Evolutionary conservation across 2,888 invertebrate genomes (phyloP).

Genomic region (Psococerastis gibbosa): DNA sequence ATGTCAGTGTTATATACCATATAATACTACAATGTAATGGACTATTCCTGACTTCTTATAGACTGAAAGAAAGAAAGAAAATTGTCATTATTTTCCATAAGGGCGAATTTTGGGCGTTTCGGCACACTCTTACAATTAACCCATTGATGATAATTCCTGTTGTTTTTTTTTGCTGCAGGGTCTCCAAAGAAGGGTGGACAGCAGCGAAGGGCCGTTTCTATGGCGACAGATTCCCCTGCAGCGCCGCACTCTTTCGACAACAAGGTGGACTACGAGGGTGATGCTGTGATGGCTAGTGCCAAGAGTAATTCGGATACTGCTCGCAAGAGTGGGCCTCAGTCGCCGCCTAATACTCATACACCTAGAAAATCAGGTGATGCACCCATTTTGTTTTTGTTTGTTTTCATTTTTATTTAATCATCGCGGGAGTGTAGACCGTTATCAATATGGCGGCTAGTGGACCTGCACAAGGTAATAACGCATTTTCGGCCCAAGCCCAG

Average conservation of each 20-base stretch:
- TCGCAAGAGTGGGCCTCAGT: slow-evolving; percentile 25
- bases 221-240: slow-evolving; percentile 18
- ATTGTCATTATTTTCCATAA: no score
- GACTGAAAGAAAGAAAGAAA: no score
- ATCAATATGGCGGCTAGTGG: no score
- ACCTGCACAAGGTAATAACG: no score
- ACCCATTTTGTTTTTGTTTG: background rate
- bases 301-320: slow-evolving; percentile 27
- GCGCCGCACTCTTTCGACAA: slow-evolving; percentile 21
- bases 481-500: no score
- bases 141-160: no score
- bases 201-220: slow-evolving; percentile 28
- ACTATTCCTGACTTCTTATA: no score
- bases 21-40: no score
- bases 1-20: no score
- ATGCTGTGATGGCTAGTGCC: slow-evolving; percentile 34
- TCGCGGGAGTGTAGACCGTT: no score
- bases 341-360: slow-evolving; percentile 12
- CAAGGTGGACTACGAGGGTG: slow-evolving; percentile 44
- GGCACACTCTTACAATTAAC: no score
- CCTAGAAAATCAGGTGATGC: slow-evolving; percentile 5
- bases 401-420: background rate
- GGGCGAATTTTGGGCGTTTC: no score
- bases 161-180: slow-evolving; percentile 20
- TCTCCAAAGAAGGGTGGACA: slow-evolving; percentile 26